These are phyloP conservation scores for Leiothrix lutea DNA, from an alignment of 2,113 vertebrate genomes.

Conservation along the genomic window DNA sequence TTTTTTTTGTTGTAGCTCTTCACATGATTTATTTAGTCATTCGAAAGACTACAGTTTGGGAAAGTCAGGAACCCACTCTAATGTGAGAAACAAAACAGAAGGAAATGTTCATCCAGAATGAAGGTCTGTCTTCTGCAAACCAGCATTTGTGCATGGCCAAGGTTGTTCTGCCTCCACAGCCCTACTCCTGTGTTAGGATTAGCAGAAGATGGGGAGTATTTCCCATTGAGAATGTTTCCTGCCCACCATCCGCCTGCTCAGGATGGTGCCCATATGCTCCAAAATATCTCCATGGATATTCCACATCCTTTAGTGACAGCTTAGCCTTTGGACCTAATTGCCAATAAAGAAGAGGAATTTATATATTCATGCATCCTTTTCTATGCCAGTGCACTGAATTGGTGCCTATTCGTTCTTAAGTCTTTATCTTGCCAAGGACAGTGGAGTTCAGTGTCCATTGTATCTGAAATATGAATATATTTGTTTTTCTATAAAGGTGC, in stretches of 20 bases:
- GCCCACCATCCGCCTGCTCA: background rate
- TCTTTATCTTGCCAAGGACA: background rate
- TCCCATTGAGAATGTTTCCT: background rate
- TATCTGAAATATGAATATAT: background rate
- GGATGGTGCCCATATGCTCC: background rate
- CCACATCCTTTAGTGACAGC: background rate
- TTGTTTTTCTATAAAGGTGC: background rate
- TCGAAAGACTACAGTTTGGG: background rate
- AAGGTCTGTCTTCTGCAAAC: background rate
- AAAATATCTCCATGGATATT: background rate
- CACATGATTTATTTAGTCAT: background rate
- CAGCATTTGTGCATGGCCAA: background rate
- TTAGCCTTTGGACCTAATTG: background rate
- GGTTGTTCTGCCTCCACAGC: background rate
- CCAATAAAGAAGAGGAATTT: background rate
- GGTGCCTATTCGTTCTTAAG: background rate
- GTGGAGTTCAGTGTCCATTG: background rate
- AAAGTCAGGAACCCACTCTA: background rate
- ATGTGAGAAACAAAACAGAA: background rate
- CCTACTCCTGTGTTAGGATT: background rate
- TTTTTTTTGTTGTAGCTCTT: background rate
- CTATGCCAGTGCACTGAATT: background rate
- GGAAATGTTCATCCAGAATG: background rate
- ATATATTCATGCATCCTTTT: background rate
- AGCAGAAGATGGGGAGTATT: background rate